Conservation (phyloP, 1,140 invertebrate genomes). For the Arctopsyche grandis region DNA sequence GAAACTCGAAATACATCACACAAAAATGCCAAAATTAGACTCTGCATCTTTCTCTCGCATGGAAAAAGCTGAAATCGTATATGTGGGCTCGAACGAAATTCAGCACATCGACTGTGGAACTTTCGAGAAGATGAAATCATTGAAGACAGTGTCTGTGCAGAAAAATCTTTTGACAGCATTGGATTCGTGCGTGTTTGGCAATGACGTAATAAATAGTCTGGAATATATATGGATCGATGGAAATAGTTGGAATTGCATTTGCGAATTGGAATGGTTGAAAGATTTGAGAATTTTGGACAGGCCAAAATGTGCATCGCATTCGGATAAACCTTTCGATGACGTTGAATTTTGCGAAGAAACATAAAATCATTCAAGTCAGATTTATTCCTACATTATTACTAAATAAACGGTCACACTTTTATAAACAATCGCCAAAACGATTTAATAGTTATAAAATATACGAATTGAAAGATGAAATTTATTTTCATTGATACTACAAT, state of each 20-base stretch:
- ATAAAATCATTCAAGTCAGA: too few species aligned
- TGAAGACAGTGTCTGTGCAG: background rate
- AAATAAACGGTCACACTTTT: too few species aligned
- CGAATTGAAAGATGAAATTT: too few species aligned
- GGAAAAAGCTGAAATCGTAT: slow-evolving; percentile 48
- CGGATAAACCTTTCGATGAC: background rate
- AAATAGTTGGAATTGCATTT: slow-evolving; percentile 46
- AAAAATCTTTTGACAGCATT: slow-evolving; percentile 54
- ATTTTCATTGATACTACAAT: too few species aligned
- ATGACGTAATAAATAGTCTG: slow-evolving; percentile 51
- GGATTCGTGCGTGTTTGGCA: slow-evolving; percentile 55
- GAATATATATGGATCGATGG: slow-evolving; percentile 48
- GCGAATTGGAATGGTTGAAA: slow-evolving; percentile 46
- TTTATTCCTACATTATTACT: too few species aligned
- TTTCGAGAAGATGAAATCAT: background rate
- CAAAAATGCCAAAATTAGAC: slow-evolving; percentile 54
- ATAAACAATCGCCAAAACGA: too few species aligned
- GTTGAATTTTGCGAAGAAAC: background rate
- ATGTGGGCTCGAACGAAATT: background rate
- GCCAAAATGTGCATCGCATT: slow-evolving; percentile 25
- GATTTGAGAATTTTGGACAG: slow-evolving; percentile 6
- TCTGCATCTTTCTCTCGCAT: slow-evolving; percentile 53
- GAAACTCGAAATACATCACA: slow-evolving; percentile 54
- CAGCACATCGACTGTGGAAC: background rate
- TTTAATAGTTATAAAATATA: too few species aligned